These are phyloP conservation scores for Sebastes alutus DNA, from an alignment of 2,797 vertebrate species.

Conservation along the genomic window DNA sequence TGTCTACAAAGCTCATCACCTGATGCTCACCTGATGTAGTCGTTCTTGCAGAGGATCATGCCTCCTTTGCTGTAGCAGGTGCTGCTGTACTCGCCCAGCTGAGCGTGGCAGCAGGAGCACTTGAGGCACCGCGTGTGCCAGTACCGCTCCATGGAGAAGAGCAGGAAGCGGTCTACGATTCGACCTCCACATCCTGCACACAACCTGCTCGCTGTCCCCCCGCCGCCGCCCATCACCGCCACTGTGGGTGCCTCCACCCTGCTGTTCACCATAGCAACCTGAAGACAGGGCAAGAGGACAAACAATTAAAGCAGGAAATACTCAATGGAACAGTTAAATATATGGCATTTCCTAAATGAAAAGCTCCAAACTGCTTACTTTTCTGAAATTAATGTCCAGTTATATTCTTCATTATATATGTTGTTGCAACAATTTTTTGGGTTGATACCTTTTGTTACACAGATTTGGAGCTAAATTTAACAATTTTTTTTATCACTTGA, in stretches of 20 bases:
- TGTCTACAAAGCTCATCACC: background rate
- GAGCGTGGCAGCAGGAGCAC: conserved; percentile 87
- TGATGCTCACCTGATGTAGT: conserved; percentile 84
- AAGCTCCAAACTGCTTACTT: background rate
- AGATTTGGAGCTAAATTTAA: no score
- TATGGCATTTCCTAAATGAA: background rate
- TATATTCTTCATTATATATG: background rate
- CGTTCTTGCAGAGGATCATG: conserved; percentile 87
- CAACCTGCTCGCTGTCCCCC: conserved; percentile 52
- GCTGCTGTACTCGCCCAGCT: conserved; percentile 86
- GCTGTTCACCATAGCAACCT: conserved; percentile 82
- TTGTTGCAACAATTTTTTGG: no score
- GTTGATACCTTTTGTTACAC: no score
- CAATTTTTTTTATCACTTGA: accelerated
- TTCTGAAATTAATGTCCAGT: background rate
- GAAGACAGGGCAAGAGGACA: background rate
- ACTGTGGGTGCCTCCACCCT: conserved; percentile 76
- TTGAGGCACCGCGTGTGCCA: conserved; percentile 87
- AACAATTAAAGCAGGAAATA: background rate
- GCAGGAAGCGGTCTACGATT: conserved; percentile 84
- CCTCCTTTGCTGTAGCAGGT: conserved; percentile 88
- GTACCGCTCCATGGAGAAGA: conserved; percentile 87
- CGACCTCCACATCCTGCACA: conserved; percentile 83
- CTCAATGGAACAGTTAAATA: background rate
- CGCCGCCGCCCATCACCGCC: conserved; percentile 68